Base-by-base conservation (phyloP, 2,888 invertebrate species). In the Crocallis elinguaria region DNA sequence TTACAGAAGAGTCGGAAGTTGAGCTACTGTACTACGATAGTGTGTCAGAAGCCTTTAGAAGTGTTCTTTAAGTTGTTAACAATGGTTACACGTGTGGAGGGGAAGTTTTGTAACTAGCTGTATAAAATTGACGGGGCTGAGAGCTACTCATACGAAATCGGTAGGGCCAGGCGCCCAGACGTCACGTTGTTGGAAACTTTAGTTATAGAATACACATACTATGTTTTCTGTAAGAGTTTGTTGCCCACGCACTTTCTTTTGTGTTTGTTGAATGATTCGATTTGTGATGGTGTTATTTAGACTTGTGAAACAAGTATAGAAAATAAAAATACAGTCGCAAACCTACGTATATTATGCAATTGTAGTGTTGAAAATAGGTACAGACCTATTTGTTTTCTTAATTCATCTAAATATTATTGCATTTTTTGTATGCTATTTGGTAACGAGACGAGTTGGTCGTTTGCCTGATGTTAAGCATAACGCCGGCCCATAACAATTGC, bases 51-150 rank as follows among this genome's bases (percentile, higher is more conserved):
- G 14, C 11, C 44, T 19, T 27, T 33, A 3, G 30, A 48, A 48
- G 42, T 43, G 42, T 37, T 48, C 48, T 43, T 42, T 37, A 37
- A 46, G 46, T 46, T 43, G 53, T 53, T 53, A 53, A 53, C 53
- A 53, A 53, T 48, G 48, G 41, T 37, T 53, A 53, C 52, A 53
- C 42, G 48, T 53, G 53, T 46, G 41, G 29, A 42, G 41, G 29
- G 29, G 30, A 52, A 52, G 23, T 46, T 52, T 52, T 35, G 42
- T 46, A 37, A 42, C 46, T 41, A 36, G 42, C 46, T 52, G 16
- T 52, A 52, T 52, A 32, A 44, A 46, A 52, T 46, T 29, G 52
- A 39, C 14, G 41, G 30, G 52, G 41, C 46, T 35, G 46, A 35
- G 39, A 35, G 41, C 33, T 33, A 35, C 45, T 41, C 30, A 19